A percentile compares a stretch with the other conserved stretches of the same genome.
phyloP scores from a whole-genome alignment of 2,797 vertebrate species.

The Gorsachius magnificus region DNA sequence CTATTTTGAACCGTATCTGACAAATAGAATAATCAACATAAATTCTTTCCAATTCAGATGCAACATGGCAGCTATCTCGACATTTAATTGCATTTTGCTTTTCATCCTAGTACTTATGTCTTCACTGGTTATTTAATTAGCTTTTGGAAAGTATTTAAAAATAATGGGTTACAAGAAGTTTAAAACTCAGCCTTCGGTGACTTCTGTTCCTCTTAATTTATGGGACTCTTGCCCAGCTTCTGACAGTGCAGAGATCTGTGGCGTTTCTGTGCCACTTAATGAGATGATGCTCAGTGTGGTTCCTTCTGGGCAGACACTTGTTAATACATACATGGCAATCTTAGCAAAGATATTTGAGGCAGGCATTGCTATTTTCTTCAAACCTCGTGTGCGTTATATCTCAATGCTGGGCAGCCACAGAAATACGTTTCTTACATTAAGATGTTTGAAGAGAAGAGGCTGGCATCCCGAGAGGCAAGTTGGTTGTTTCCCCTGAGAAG shows the following conservation, averaged over 20 bases:
- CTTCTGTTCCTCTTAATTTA: not conserved
- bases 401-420: not conserved
- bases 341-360: not conserved
- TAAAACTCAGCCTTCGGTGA: not conserved
- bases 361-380: not conserved
- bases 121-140: not conserved
- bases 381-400: fast-evolving
- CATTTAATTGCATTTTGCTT: not conserved
- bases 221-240: not conserved
- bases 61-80: not conserved
- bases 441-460: not conserved
- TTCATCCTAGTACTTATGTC: not conserved
- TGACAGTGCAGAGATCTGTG: not conserved
- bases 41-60: not conserved
- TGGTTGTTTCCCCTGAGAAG: not conserved
- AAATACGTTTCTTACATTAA: not conserved
- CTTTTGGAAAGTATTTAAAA: not conserved
- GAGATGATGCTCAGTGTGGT: not conserved
- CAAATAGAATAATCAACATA: not conserved
- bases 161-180: not conserved
- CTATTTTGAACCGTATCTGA: not conserved
- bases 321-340: not conserved
- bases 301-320: not conserved
- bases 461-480: fast-evolving
- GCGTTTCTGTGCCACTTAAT: not conserved